Percentiles rank a stretch among this genome's conserved stretches.
Conservation (phyloP, 2,113 vertebrate species). For the Chionodraco myersi region DNA sequence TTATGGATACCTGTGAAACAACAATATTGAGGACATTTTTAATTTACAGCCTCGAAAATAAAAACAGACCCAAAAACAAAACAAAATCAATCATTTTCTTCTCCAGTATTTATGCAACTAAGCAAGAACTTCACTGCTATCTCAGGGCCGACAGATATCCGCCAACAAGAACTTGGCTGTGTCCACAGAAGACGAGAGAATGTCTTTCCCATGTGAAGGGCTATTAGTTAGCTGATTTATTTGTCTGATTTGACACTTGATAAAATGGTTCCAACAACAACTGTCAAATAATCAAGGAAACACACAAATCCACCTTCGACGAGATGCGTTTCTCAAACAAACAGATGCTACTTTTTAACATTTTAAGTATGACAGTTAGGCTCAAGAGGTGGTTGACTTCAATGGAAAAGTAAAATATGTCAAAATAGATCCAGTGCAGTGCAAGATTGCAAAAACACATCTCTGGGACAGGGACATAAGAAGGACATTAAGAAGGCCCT, state of each 20-base stretch:
- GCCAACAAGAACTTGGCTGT: constrained; percentile 37
- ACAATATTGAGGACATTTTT: constrained; percentile 21
- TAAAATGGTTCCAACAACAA: constrained; percentile 26
- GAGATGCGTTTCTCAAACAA: constrained; percentile 39
- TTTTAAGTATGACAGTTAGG: constrained; percentile 34
- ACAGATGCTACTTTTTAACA: constrained; percentile 60
- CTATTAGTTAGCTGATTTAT: constrained; percentile 41
- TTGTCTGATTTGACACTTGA: constrained; percentile 38
- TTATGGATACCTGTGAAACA: constrained; percentile 36
- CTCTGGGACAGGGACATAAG: constrained; percentile 26
- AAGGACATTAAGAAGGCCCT: not conserved
- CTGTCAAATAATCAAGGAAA: constrained; percentile 46
- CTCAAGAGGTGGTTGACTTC: constrained; percentile 50
- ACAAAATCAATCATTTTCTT: constrained; percentile 28
- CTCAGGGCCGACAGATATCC: constrained; percentile 32
- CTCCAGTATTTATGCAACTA: constrained; percentile 37
- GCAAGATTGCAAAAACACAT: constrained; percentile 64
- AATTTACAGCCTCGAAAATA: constrained; percentile 37
- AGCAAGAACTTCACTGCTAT: constrained; percentile 35
- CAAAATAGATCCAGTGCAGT: constrained; percentile 58
- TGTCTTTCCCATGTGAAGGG: constrained; percentile 42
- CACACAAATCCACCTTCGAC: constrained; percentile 41
- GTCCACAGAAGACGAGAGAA: constrained; percentile 30
- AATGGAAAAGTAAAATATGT: constrained; percentile 57
- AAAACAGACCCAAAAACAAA: constrained; percentile 49